Percentiles rank a stretch among this genome's conserved stretches.
phyloP scores from a whole-genome alignment of 2,888 invertebrate genomes.

The Protophormia terraenovae region DNA sequence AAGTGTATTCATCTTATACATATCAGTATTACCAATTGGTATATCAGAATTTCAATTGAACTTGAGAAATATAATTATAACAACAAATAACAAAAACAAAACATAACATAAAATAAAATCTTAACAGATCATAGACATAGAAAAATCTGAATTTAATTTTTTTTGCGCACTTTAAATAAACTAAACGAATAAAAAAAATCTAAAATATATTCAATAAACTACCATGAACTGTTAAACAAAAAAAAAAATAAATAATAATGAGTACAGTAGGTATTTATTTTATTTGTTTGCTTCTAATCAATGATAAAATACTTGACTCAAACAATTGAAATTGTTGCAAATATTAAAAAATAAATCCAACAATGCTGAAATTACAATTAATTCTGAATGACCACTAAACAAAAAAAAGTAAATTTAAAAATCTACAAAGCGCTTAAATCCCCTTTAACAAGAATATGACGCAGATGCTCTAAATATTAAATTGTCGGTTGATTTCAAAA shows the following conservation, averaged over 20 bases:
- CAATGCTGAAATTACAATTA: not conserved
- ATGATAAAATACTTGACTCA: not conserved
- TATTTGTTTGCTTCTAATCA: not conserved
- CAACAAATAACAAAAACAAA: not conserved
- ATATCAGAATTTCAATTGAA: constrained; percentile 25
- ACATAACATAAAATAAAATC: not conserved
- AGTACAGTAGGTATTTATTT: too few relatives aligned
- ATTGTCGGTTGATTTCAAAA: not conserved
- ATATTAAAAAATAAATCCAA: not conserved
- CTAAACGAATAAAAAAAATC: not conserved
- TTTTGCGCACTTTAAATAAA: constrained; percentile 16
- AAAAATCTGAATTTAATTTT: constrained; percentile 9
- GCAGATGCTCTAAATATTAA: constrained; percentile 25
- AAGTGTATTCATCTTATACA: not conserved
- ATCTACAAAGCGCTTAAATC: not conserved
- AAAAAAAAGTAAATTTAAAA: not conserved
- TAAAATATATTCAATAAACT: constrained; percentile 36
- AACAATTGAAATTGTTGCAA: constrained; percentile 28
- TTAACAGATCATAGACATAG: constrained; percentile 15
- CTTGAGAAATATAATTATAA: constrained; percentile 17
- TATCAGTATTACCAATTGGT: not conserved
- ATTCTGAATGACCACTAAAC: not conserved
- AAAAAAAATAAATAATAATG: not conserved
- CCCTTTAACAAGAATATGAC: not conserved
- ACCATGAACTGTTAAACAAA: constrained; percentile 54